Evolutionary conservation across 2,888 invertebrate genomes (phyloP), one percentile per base, ranked within the genome.

Genomic region (Megastigmus dorsalis): DNA sequence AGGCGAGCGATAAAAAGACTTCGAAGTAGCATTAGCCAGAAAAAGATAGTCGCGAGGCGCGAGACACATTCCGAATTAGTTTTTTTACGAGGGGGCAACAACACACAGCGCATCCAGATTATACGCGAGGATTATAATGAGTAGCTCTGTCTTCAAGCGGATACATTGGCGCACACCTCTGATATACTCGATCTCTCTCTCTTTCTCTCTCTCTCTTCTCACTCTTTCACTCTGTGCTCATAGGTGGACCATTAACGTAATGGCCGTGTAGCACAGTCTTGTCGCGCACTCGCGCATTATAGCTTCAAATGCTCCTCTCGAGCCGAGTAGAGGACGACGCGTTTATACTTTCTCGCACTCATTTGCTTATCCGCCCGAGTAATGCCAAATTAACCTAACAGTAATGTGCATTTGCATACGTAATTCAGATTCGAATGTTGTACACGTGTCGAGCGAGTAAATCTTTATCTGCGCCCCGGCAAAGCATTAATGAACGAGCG

Each of bases 241-340:
- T 33, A 18, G 18, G 15, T 20, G 63, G 15, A 33, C 63, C 50
- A 63, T 63, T 63, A 50, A 50, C 33, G 63, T 36, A 63, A 63
- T 63, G 50, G 59, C 28, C 28, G 23, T 13, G 23, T 13, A 38
- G 20, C 23, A 26, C 18, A 41, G 63, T 30, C 28, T 36, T 36
- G 30, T 20, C 50, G 33, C 55, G 36, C 55, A 20, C 43, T 20
- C 50, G 33, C 55, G 36, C 55, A 20, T 26, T 55, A 28, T n/a
- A 59, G 28, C 41, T 43, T 6, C 41, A 43, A n/a, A 43, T 36
- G 10, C 52, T n/a, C n/a, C n/a, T n/a, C n/a, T n/a, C n/a, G n/a
- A 15, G n/a, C 9, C 18, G 33, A 33, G 33, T 18, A 26, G 3
- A 20, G 10, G 55, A 33, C 36, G 55, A 4, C 55, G 18, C 33